A percentile compares a stretch with the other conserved stretches of the same genome.
These are phyloP conservation scores for Limonius californicus DNA, from an alignment of 1,140 invertebrate genomes.

Conservation along the genomic window DNA sequence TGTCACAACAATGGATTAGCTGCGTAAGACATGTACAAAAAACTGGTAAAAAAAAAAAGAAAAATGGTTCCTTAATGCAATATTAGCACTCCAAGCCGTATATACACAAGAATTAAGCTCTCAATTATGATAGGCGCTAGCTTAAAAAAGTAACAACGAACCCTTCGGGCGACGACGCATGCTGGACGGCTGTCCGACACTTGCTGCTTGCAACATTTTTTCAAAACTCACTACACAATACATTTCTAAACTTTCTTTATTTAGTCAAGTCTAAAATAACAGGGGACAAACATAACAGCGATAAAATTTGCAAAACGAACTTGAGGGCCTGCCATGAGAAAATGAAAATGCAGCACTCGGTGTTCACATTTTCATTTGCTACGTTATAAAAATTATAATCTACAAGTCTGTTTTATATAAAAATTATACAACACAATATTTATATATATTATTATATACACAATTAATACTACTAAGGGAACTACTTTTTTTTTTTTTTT, in stretches of 20 bases:
- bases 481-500: too few relatives aligned
- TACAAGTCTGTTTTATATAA: not conserved
- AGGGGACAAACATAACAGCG: too few relatives aligned
- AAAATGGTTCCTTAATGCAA: constrained; percentile 23
- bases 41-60: too few relatives aligned
- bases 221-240: constrained; percentile 1
- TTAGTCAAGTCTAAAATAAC: too few relatives aligned
- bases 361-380: too few relatives aligned
- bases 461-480: constrained; percentile 1
- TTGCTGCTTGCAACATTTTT: constrained; percentile 44
- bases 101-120: constrained; percentile 31
- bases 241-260: too few relatives aligned
- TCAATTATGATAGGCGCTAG: constrained; percentile 18
- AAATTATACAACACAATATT: constrained; percentile 1
- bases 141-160: constrained; percentile 36
- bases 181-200: constrained; percentile 44
- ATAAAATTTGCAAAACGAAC: too few relatives aligned
- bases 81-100: constrained; percentile 49
- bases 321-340: too few relatives aligned
- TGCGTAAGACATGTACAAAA: constrained; percentile 16
- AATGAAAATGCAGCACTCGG: too few relatives aligned
- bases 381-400: too few relatives aligned
- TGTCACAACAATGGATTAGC: constrained; percentile 16
- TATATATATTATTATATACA: constrained; percentile 6
- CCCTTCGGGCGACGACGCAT: constrained; percentile 44